phyloP scores from a whole-genome alignment of 2,113 vertebrate species.

The Istiophorus platypterus region DNA sequence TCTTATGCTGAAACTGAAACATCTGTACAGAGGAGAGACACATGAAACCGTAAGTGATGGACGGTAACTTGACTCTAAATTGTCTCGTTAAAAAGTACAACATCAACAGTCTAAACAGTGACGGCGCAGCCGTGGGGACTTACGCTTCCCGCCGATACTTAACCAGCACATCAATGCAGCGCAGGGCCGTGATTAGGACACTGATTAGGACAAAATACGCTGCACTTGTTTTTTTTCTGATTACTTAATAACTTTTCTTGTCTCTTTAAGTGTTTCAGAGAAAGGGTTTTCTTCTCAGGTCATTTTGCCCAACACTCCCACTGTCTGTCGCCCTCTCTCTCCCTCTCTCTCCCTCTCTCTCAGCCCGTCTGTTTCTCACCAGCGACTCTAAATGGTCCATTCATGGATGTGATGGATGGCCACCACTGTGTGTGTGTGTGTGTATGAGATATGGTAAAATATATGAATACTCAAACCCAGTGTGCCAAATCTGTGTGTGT shows the following conservation, averaged over 20 bases:
- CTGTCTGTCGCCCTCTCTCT: too few species aligned
- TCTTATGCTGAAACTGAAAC: not conserved
- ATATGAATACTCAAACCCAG: conserved; percentile 44
- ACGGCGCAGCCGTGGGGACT: conserved; percentile 50
- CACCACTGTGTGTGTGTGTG: conserved; percentile 12
- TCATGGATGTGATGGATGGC: conserved; percentile 63
- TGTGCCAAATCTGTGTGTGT: conserved; percentile 26
- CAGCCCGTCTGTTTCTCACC: conserved; percentile 37
- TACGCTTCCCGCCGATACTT: conserved; percentile 38
- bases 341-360: conserved; percentile 22
- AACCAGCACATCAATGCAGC: conserved; percentile 30
- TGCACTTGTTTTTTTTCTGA: not conserved
- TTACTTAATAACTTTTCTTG: conserved; percentile 36
- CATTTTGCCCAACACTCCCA: conserved; percentile 34
- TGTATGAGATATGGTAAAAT: conserved; percentile 36
- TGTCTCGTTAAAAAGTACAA: conserved; percentile 26
- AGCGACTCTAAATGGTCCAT: conserved; percentile 57
- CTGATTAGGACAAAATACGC: conserved; percentile 39
- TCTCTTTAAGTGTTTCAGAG: conserved; percentile 7
- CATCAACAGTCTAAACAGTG: conserved; percentile 8
- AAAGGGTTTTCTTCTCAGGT: conserved; percentile 36
- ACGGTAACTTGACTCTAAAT: not conserved
- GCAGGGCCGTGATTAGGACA: not conserved
- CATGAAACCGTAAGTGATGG: conserved; percentile 4
- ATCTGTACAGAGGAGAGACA: conserved; percentile 5